Percentiles rank a stretch among this genome's conserved stretches.
Conservation (phyloP, 2,113 vertebrate genomes). For the Macrotus californicus region DNA sequence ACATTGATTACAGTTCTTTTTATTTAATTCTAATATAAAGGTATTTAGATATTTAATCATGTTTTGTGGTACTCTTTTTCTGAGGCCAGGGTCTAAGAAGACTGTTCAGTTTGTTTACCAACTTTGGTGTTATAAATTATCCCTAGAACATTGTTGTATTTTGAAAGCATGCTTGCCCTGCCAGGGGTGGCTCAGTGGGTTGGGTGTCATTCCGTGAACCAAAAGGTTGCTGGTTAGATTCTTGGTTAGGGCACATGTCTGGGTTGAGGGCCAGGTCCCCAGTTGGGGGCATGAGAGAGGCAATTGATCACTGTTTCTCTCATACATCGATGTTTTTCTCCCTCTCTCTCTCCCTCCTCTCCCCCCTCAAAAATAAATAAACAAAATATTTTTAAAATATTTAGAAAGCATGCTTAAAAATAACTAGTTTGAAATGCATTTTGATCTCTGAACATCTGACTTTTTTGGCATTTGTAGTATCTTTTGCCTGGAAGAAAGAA, state of each 20-base stretch:
- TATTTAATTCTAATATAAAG: not conserved
- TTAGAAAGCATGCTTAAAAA: slow-evolving; percentile 27
- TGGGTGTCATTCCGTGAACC: too few species aligned
- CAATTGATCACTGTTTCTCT: too few species aligned
- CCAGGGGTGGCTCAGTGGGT: too few species aligned
- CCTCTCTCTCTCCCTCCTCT: too few species aligned
- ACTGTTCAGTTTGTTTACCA: not conserved
- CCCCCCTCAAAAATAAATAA: too few species aligned
- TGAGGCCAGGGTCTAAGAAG: not conserved
- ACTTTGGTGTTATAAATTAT: slow-evolving; percentile 9
- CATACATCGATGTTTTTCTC: too few species aligned
- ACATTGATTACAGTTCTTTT: not conserved
- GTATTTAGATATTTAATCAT: slow-evolving; percentile 7
- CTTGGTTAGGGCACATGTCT: too few species aligned
- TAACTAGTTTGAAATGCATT: slow-evolving; percentile 34
- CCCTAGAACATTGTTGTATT: not conserved
- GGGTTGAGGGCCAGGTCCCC: too few species aligned
- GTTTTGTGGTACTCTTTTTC: not conserved
- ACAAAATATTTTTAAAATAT: not conserved
- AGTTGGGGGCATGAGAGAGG: too few species aligned
- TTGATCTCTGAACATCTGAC: not conserved
- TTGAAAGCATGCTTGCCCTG: not conserved
- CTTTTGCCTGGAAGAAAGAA: not conserved
- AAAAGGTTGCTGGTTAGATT: too few species aligned
- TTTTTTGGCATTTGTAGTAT: not conserved